A percentile compares a stretch with the other conserved stretches of the same genome.
Conservation (phyloP, 2,113 vertebrate genomes). For the Megaceryle torquata region DNA sequence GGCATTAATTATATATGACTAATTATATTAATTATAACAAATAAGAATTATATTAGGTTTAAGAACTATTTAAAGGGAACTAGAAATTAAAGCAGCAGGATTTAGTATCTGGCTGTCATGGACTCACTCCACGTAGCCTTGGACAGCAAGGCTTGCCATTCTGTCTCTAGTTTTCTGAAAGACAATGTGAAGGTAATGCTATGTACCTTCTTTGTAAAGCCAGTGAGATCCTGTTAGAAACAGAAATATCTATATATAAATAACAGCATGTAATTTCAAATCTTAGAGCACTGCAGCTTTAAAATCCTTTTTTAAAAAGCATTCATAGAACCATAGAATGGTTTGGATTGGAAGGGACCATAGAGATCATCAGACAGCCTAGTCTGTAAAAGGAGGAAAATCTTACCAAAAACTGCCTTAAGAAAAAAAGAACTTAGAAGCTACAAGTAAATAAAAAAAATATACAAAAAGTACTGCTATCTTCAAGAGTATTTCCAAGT, state of each 20-base stretch:
- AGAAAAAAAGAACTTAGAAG: background rate
- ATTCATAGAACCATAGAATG: background rate
- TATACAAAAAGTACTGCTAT: background rate
- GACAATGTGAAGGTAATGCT: background rate
- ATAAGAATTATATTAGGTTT: background rate
- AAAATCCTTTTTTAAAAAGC: background rate
- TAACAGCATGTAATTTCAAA: background rate
- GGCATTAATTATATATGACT: conserved; percentile 33
- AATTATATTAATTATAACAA: conserved; percentile 35
- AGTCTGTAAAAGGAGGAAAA: background rate
- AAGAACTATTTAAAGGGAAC: conserved; percentile 6
- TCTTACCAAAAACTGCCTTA: background rate
- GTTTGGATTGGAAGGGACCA: too few species aligned
- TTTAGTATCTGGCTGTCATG: background rate
- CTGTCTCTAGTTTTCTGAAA: background rate
- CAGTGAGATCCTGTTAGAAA: background rate
- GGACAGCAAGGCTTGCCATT: background rate
- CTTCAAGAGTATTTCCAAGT: background rate
- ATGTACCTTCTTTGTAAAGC: background rate
- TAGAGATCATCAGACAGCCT: background rate
- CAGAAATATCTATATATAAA: background rate
- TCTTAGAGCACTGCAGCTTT: background rate
- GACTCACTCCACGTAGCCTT: background rate
- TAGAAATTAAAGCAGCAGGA: conserved; percentile 14
- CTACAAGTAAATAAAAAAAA: background rate